Conservation (phyloP, 2,888 invertebrate genomes). For the Drosophila mulleri region DNA sequence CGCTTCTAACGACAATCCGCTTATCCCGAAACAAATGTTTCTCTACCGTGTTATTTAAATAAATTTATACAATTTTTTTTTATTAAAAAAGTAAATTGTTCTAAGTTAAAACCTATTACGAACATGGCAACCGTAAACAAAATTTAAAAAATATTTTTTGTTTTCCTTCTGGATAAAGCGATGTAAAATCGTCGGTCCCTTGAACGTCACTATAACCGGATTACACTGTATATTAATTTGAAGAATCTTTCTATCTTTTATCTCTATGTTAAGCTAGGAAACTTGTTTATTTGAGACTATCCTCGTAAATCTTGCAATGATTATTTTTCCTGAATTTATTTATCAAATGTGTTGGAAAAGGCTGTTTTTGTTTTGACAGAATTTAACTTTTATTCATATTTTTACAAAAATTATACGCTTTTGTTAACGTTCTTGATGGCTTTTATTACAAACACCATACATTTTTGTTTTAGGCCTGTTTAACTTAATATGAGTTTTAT, state of each 20-base stretch:
- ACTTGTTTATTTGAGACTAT: neutral
- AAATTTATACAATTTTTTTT: no score
- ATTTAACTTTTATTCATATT: conserved; percentile 74
- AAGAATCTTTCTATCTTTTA: neutral
- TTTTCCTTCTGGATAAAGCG: no score
- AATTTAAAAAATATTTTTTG: no score
- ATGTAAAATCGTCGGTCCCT: no score
- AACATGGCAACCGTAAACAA: no score
- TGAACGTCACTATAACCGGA: no score
- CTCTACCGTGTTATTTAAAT: no score
- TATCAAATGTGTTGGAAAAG: conserved; percentile 34
- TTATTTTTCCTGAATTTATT: conserved; percentile 14
- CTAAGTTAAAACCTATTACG: no score
- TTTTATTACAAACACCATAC: conserved; percentile 39
- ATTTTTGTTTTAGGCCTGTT: conserved; percentile 40
- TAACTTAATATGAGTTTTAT: conserved; percentile 42
- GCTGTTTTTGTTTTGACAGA: conserved; percentile 55
- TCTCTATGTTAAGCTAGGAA: conserved; percentile 6
- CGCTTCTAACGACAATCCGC: no score
- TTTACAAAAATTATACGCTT: conserved; percentile 74
- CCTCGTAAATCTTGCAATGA: neutral
- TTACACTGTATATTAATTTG: neutral
- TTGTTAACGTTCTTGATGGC: conserved; percentile 52
- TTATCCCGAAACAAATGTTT: no score
- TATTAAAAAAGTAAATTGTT: no score